Conservation (phyloP, 1,140 invertebrate genomes). For the Melipona quadrifasciata region DNA sequence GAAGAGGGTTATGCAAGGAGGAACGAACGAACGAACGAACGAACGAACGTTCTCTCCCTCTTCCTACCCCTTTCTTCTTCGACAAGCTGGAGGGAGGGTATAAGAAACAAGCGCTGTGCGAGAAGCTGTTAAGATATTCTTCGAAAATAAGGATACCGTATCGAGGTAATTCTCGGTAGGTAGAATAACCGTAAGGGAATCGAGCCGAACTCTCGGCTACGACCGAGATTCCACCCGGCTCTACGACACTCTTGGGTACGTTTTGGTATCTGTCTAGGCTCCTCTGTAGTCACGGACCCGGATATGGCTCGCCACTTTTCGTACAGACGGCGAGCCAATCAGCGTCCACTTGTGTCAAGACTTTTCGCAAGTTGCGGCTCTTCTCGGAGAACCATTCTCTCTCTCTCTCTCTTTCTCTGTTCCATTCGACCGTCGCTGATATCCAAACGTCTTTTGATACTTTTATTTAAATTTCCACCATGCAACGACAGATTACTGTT, state of each 20-base stretch:
- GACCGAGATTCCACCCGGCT: constrained; percentile 73
- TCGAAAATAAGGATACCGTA: constrained; percentile 76
- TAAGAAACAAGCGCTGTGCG: constrained; percentile 59
- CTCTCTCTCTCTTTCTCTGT: neutral
- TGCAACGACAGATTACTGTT: neutral
- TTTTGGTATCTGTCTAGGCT: constrained; percentile 73
- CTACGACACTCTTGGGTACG: constrained; percentile 75
- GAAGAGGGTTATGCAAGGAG: constrained; percentile 48
- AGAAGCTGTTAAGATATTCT: constrained; percentile 77
- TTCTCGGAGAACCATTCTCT: neutral
- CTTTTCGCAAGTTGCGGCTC: constrained; percentile 46
- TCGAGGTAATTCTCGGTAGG: constrained; percentile 76
- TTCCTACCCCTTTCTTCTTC: constrained; percentile 57
- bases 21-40: too few species aligned
- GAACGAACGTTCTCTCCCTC: neutral
- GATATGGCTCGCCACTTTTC: constrained; percentile 61
- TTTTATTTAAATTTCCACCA: neutral
- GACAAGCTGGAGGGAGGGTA: constrained; percentile 50
- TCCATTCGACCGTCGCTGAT: constrained; percentile 8
- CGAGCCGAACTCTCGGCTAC: constrained; percentile 71
- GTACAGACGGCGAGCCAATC: constrained; percentile 52
- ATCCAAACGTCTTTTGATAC: neutral
- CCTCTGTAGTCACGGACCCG: constrained; percentile 34
- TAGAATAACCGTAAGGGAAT: constrained; percentile 79
- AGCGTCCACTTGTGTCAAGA: constrained; percentile 58